These are phyloP conservation scores for Labeo calbasu DNA, from an alignment of 2,797 vertebrate species.

Conservation along the genomic window DNA sequence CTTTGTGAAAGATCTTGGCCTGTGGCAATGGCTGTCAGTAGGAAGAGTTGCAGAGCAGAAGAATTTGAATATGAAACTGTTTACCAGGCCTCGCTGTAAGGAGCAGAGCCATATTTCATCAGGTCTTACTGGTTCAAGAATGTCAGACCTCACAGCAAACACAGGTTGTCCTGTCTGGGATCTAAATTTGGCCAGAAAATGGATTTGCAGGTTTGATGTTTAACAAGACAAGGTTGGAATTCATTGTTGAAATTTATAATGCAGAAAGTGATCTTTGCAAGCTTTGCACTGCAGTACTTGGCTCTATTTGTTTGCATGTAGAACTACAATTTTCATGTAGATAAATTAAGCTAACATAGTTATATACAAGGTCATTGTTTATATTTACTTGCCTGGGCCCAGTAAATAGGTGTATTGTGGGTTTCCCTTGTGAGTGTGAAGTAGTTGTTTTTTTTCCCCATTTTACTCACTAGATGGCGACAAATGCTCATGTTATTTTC, in stretches of 20 bases:
- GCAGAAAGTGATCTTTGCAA: not conserved
- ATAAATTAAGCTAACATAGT: not conserved
- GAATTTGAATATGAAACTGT: slow-evolving; percentile 45
- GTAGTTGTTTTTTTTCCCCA: not conserved
- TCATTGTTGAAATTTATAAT: not conserved
- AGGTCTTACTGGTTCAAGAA: slow-evolving; percentile 43
- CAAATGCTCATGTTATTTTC: slow-evolving; percentile 41
- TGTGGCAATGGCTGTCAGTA: slow-evolving; percentile 55
- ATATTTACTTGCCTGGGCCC: not conserved
- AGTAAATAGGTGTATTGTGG: not conserved
- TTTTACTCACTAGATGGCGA: slow-evolving; percentile 57
- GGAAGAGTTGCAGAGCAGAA: slow-evolving; percentile 34
- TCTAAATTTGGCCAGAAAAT: slow-evolving; percentile 22
- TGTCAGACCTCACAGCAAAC: slow-evolving; percentile 38
- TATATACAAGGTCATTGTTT: not conserved
- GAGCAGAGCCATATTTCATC: slow-evolving; percentile 47
- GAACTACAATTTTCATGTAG: not conserved
- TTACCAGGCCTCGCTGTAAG: slow-evolving; percentile 48
- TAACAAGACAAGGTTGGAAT: not conserved
- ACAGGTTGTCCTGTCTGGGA: slow-evolving; percentile 33
- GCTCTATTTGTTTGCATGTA: not conserved
- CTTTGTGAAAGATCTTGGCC: slow-evolving; percentile 55
- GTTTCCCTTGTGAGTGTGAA: not conserved
- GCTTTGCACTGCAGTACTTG: not conserved
- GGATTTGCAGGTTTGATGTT: slow-evolving; percentile 9